phyloP scores from a whole-genome alignment of 2,888 invertebrate genomes.

The Tyria jacobaeae region DNA sequence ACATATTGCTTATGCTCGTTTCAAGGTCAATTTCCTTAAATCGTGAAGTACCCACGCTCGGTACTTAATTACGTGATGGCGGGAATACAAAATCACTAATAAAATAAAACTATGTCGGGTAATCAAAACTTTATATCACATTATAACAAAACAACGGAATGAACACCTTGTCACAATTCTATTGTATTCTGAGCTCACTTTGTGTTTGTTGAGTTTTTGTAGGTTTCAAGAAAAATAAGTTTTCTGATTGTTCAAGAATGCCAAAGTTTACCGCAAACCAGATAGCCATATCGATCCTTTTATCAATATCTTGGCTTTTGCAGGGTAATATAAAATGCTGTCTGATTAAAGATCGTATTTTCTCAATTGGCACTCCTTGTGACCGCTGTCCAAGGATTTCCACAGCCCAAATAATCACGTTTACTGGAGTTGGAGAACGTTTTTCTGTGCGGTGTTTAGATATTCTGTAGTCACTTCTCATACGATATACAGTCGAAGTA shows the following conservation, averaged over 20 bases:
- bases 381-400: slow-evolving; percentile 55
- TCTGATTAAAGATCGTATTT: slow-evolving; percentile 60
- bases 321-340: slow-evolving; percentile 61
- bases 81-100: not conserved
- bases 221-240: slow-evolving; percentile 55
- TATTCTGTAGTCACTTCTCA: slow-evolving; percentile 54
- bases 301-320: slow-evolving; percentile 55
- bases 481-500: slow-evolving; percentile 50
- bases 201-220: slow-evolving; percentile 6
- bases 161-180: not conserved
- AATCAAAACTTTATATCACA: slow-evolving; percentile 10
- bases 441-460: slow-evolving; percentile 49
- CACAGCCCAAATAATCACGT: slow-evolving; percentile 69
- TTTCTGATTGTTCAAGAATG: slow-evolving; percentile 54
- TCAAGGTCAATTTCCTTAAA: no score
- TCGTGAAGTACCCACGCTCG: not conserved
- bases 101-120: slow-evolving; percentile 1
- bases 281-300: slow-evolving; percentile 60
- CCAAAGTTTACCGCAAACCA: slow-evolving; percentile 62
- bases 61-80: not conserved
- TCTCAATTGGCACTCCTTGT: slow-evolving; percentile 57
- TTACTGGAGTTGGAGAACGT: slow-evolving; percentile 55
- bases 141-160: slow-evolving; percentile 5
- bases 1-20: no score
- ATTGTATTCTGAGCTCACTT: slow-evolving; percentile 9